Base-by-base conservation (phyloP, 2,888 invertebrate genomes). In the Pseudococcus jackbeardsleyi region DNA sequence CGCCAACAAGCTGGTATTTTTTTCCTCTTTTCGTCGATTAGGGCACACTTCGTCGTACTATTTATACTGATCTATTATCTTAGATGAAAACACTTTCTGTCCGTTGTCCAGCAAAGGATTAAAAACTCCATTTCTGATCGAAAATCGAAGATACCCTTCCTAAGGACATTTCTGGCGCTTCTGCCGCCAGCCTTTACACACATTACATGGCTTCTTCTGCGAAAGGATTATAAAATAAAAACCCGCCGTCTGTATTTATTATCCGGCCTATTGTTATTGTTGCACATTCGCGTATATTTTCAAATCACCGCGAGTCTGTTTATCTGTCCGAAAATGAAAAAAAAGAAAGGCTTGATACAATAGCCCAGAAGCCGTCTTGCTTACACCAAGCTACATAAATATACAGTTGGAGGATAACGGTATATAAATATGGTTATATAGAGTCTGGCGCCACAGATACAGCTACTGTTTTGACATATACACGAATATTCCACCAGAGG, bases 391-490 rank as follows among this genome's bases (percentile, higher is more conserved):
- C 15, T 54, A 19, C 33, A 33, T 26, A 33, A 33, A 72, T 26
- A 39, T 72, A 72, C 72, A 72, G 72, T 72, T 33, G 72, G 72
- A 72, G 26, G 26, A 33, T 72, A 72, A 72, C 72, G 72, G 72
- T 72, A 72, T 72, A 72, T 33, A 33, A 72, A 33, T 33, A 72
- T 72, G 6, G 72, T 4, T 7, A 59, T 59, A 17, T 54, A 17
- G 5, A 19, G 59, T 33, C 72, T 72, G 72, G 72, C 72, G 72
- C 72, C 72, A 72, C 39, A 12, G 17, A 72, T 72, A 72, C 33
- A 33, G 72, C 72, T 72, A 72, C 72, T 72, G 72, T 72, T 72
- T 72, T 72, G 72, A 72, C 72, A 39, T 72, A 72, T 72, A 72
- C 39, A 72, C 72, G 72, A 26, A 33, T 33, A 72, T n/a, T 59